Base-by-base conservation (phyloP, 2,888 invertebrate genomes). In the Anthophora plumipes region DNA sequence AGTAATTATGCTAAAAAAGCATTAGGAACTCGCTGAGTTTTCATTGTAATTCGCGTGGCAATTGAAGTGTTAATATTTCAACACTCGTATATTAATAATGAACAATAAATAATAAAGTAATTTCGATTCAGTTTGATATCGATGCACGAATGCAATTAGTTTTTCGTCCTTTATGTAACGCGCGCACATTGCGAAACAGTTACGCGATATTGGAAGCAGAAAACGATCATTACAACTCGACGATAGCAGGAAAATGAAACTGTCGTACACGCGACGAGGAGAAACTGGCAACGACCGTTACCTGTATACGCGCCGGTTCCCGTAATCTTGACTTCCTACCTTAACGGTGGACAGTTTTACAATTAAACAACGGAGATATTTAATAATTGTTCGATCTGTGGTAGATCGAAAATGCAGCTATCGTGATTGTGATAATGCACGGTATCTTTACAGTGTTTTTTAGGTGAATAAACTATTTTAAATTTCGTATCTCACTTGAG, bases 131-230 rank as follows among this genome's bases (percentile, higher is more conserved):
- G 9, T 48, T n/a, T 61, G 52, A 78, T 60, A 46, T 64, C 50
- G 57, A 52, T 52, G 12, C 50, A 43, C 12, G 50, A 25, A 48
- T 7, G 7, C 25, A 43, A 50, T 59, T 39, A 55, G 20, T 52
- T 75, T 80, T 81, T 63, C 22, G 50, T 50, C n/a, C 39, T 68
- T 85, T 86, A 82, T 60, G 57, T 82, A 82, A 83, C 41, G 43
- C n/a, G 39, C 17, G 11, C 59, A 22, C 54, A 4, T 77, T 75
- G 64, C 22, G 60, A 61, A 80, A 71, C 78, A 14, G 81, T 84
- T 86, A 75, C 74, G 63, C 59, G 78, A 75, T 67, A 72, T 54
- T 67, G 80, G 61, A 77, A 60, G 55, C 55, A 48, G 48, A 71
- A 81, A 81, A 81, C 71, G 81, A 76, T 79, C 67, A 60, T 72